Evolutionary conservation across 1,140 invertebrate genomes (phyloP), one percentile per base, ranked within the genome.

Genomic region (Cylas formicarius): DNA sequence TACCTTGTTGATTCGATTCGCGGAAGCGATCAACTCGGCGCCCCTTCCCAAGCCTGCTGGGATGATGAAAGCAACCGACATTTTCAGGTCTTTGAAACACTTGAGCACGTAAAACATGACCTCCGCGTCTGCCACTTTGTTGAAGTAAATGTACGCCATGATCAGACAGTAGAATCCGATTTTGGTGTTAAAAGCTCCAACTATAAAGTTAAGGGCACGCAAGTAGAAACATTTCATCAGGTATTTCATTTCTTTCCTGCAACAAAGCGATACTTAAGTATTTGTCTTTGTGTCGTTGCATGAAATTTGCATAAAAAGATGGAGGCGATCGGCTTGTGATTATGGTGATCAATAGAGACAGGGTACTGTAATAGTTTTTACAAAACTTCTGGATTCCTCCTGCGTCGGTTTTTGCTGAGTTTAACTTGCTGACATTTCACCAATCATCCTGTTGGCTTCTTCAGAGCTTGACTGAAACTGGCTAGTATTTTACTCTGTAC

Each of bases 101-200:
- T 80, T 78, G 1, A 82, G 80, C 3, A 87, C 69, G 2, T 84
- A 80, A 58, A 84, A 86, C 1, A 84, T 78, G 60, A 78, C 82
- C 37, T 86, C 76, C 1, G 89, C 82, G 0, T 77, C 84, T 2
- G 89, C 67, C 22, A 77, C 66, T 46, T 76, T 71, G 0, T 75
- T 75, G 10, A 78, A 66, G 0, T 83, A 71, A 5, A 90, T 74
- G 53, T 82, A 89, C 0, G 79, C 73, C 8, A 90, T 63, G 14
- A 93, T 77, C 1, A 81, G 49, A 11, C 56, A 14, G 40, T 56
- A 60, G 38, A 60, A 60, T 1, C 50, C 53, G 5, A 60, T 4
- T 62, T 84, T 0, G 84, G 80, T 46, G 82, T 78, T 37, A 86
- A 76, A 14, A 75, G 72, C 23, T 50, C 53, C n/a, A 39, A 9